phyloP scores from a whole-genome alignment of 2,888 invertebrate species.

The Andrena minutula region DNA sequence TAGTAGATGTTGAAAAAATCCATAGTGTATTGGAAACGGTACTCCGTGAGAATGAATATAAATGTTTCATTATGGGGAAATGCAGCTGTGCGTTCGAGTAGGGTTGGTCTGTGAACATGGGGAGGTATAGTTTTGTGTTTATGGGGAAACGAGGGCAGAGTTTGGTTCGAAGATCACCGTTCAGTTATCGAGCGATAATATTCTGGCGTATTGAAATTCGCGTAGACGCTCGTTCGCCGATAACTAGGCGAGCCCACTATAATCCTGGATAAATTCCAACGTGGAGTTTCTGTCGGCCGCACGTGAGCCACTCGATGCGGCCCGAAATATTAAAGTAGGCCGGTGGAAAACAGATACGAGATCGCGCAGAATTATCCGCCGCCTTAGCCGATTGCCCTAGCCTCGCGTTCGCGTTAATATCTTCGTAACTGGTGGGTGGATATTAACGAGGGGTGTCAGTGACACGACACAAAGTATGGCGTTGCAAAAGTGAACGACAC shows the following conservation, averaged over 20 bases:
- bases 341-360: slow-evolving; percentile 55
- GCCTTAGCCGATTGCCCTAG: slow-evolving; percentile 26
- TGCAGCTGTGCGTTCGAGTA: no score
- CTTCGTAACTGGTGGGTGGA: neutral
- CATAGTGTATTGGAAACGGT: no score
- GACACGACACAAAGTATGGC: neutral
- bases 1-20: no score
- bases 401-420: neutral
- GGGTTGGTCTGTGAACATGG: no score
- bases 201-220: slow-evolving; percentile 64
- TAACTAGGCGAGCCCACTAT: slow-evolving; percentile 52
- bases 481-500: neutral
- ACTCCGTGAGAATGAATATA: no score
- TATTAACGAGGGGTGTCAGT: neutral
- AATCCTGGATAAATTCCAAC: slow-evolving; percentile 71
- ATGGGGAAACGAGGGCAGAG: neutral
- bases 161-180: slow-evolving; percentile 23
- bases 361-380: slow-evolving; percentile 53
- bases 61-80: no score
- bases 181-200: slow-evolving; percentile 48
- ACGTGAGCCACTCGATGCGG: slow-evolving; percentile 52
- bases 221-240: slow-evolving; percentile 41
- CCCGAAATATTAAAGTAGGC: slow-evolving; percentile 71
- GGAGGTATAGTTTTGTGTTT: neutral
- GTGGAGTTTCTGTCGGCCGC: slow-evolving; percentile 53